These are phyloP conservation scores for Bombus huntii DNA, from an alignment of 1,140 invertebrate genomes.

Conservation along the genomic window DNA sequence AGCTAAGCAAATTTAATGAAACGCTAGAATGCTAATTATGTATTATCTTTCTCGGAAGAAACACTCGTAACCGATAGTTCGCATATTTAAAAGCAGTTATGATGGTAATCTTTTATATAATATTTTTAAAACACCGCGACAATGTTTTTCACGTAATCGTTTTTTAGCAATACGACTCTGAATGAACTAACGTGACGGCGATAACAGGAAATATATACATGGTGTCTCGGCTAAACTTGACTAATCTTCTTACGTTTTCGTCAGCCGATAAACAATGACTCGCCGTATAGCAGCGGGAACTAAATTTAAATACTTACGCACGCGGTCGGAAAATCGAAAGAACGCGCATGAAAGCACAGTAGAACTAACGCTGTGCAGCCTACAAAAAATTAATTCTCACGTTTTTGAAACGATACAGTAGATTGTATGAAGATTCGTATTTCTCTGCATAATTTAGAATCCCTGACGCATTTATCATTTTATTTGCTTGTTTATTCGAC, in stretches of 20 bases:
- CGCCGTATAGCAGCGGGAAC: background rate
- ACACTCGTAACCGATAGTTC: background rate
- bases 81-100: background rate
- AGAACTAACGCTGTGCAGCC: background rate
- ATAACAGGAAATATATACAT: background rate
- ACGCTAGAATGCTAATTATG: background rate
- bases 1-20: background rate
- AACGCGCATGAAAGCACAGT: background rate
- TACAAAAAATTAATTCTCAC: background rate
- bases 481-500: background rate
- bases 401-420: background rate
- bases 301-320: constrained; percentile 14
- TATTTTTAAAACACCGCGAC: too few species aligned
- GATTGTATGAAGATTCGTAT: background rate
- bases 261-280: background rate
- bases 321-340: background rate
- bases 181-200: background rate
- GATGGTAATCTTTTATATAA: too few species aligned
- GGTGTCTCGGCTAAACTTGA: background rate
- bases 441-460: background rate
- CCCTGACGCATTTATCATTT: background rate
- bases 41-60: background rate
- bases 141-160: background rate
- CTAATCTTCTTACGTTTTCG: background rate
- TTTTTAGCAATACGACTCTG: background rate